Evolutionary conservation across 2,113 vertebrate genomes (phyloP).

Genomic region (Elgaria multicarinata): DNA sequence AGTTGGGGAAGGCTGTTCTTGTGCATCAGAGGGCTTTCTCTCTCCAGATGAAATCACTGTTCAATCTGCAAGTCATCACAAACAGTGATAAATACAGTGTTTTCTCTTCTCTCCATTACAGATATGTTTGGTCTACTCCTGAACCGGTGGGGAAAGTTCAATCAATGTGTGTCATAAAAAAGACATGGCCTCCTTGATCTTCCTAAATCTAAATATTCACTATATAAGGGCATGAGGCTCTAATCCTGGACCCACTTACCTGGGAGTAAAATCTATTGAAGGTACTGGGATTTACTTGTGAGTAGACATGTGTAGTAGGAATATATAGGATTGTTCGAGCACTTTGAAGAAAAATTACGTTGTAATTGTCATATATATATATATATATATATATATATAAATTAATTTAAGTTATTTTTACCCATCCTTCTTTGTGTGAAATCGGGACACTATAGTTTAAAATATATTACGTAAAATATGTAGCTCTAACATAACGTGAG

Average conservation of each 20-base stretch:
- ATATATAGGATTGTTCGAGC: too few relatives aligned
- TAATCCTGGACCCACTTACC: too few relatives aligned
- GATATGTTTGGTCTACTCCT: slow-evolving; percentile 15
- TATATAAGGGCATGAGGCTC: not conserved
- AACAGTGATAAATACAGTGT: slow-evolving; percentile 25
- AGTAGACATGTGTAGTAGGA: too few relatives aligned
- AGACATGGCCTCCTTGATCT: not conserved
- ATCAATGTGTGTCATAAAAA: not conserved
- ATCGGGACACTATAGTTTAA: not conserved
- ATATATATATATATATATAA: too few relatives aligned
- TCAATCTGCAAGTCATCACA: slow-evolving; percentile 35
- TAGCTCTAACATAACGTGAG: not conserved
- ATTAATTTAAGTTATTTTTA: not conserved
- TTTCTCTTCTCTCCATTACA: slow-evolving; percentile 27
- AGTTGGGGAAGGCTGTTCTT: slow-evolving; percentile 5
- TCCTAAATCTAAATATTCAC: not conserved
- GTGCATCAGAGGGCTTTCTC: not conserved
- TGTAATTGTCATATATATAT: not conserved
- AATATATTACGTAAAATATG: not conserved
- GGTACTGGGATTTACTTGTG: too few relatives aligned
- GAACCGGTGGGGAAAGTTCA: not conserved
- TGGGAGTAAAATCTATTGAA: too few relatives aligned
- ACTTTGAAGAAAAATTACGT: not conserved
- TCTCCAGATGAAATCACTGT: slow-evolving; percentile 38
- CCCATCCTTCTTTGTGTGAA: not conserved